These are phyloP conservation scores for Drosophila paulistorum DNA, from an alignment of 1,140 invertebrate genomes.

Conservation along the genomic window DNA sequence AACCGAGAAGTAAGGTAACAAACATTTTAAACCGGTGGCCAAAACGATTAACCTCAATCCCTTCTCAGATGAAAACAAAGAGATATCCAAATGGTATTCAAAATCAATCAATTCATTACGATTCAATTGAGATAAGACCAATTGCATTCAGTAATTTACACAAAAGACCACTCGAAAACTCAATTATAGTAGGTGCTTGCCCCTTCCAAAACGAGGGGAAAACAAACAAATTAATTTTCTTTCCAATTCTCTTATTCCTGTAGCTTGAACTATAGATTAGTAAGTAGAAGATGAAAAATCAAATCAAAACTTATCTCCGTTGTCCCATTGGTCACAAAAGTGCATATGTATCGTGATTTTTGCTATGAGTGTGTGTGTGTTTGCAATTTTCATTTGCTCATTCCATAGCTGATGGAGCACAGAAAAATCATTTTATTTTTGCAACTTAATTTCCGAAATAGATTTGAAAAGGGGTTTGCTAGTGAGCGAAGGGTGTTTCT, in stretches of 20 bases:
- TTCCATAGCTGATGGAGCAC: constrained; percentile 15
- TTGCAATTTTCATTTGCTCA: constrained; percentile 44
- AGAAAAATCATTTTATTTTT: constrained; percentile 52
- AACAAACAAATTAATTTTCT: background rate
- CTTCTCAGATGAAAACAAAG: no score
- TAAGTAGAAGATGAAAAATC: background rate
- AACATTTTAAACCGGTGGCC: no score
- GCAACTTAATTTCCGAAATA: constrained; percentile 30
- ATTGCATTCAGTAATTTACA: background rate
- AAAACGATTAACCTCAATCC: background rate
- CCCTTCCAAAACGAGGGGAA: background rate
- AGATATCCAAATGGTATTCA: background rate
- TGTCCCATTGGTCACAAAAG: constrained; percentile 5
- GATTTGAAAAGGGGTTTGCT: constrained; percentile 19
- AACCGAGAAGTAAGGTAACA: no score
- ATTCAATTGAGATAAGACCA: background rate
- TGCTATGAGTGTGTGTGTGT: background rate
- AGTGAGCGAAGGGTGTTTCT: constrained; percentile 13
- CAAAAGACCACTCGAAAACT: background rate
- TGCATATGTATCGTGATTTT: background rate
- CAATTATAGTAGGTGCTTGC: background rate
- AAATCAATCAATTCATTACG: background rate
- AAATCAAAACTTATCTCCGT: background rate
- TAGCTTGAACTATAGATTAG: constrained; percentile 1
- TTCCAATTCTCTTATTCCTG: background rate